Conservation (phyloP, 2,888 invertebrate species). For the Melolontha melolontha region DNA sequence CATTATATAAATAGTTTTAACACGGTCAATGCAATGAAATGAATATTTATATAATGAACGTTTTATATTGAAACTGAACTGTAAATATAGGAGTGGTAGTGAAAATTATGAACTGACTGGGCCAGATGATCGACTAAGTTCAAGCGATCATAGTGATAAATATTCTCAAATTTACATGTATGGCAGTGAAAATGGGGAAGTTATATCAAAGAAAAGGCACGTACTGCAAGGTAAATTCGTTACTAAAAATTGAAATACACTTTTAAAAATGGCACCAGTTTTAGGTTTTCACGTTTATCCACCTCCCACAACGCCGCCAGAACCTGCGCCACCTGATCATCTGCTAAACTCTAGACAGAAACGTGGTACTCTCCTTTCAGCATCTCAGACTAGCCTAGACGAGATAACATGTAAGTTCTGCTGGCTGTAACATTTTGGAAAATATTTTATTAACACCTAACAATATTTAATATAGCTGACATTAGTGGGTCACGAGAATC, state of each 20-base stretch:
- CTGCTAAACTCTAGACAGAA: slow-evolving; percentile 65
- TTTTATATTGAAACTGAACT: slow-evolving; percentile 23
- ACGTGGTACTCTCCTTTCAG: slow-evolving; percentile 66
- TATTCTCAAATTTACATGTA: slow-evolving; percentile 74
- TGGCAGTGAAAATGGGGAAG: slow-evolving; percentile 70
- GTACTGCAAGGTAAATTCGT: slow-evolving; percentile 51
- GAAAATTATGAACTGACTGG: slow-evolving; percentile 77
- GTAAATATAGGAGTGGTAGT: slow-evolving; percentile 68
- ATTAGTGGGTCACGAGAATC: slow-evolving; percentile 86
- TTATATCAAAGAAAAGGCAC: slow-evolving; percentile 56
- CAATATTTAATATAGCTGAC: slow-evolving; percentile 69
- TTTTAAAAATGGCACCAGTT: slow-evolving; percentile 6
- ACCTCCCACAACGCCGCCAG: slow-evolving; percentile 86
- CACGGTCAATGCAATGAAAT: not conserved
- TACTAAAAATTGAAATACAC: not conserved
- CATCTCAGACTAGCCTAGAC: slow-evolving; percentile 74
- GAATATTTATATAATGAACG: slow-evolving; percentile 23
- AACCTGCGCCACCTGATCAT: slow-evolving; percentile 86
- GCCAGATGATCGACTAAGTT: slow-evolving; percentile 70
- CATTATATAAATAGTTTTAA: slow-evolving; percentile 17
- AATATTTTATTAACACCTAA: slow-evolving; percentile 20
- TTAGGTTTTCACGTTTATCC: slow-evolving; percentile 84
- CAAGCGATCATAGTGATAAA: slow-evolving; percentile 78
- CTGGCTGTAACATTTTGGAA: not conserved
- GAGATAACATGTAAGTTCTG: slow-evolving; percentile 72